A percentile compares a stretch with the other conserved stretches of the same genome.
Conservation (phyloP, 2,797 vertebrate species). For the Aldrovandia affinis region DNA sequence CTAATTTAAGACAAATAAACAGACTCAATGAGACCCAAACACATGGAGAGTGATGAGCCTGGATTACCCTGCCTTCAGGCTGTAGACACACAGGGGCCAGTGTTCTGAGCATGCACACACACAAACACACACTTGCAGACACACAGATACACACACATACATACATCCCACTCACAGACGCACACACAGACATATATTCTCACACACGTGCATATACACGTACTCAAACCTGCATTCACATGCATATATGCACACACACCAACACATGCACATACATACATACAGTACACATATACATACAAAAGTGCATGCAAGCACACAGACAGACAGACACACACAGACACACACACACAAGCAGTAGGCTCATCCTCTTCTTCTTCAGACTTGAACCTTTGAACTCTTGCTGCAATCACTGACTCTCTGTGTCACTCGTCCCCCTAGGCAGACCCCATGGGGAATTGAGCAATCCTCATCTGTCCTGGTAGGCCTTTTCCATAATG, state of each 20-base stretch:
- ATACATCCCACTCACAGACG: background rate
- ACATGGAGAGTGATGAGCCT: background rate
- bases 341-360: slow-evolving; percentile 30
- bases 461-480: slow-evolving; percentile 50
- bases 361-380: slow-evolving; percentile 6
- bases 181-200: background rate
- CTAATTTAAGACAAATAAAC: slow-evolving; percentile 2
- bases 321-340: background rate
- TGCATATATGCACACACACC: background rate
- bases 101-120: background rate
- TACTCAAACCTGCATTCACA: background rate
- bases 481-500: slow-evolving; percentile 62
- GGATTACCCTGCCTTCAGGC: too few species aligned
- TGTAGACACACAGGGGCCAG: background rate
- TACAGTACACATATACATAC: background rate
- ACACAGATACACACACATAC: background rate
- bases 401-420: slow-evolving; percentile 35
- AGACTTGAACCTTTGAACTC: slow-evolving; percentile 63
- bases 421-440: slow-evolving; percentile 28
- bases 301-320: background rate
- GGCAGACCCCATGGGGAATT: slow-evolving; percentile 31
- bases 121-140: too few species aligned
- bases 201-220: too few species aligned
- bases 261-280: background rate
- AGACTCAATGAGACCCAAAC: background rate